A percentile compares a stretch with the other conserved stretches of the same genome.
These are phyloP conservation scores for Oncorhynchus mykiss DNA, from an alignment of 2,113 vertebrate genomes.

Conservation along the genomic window DNA sequence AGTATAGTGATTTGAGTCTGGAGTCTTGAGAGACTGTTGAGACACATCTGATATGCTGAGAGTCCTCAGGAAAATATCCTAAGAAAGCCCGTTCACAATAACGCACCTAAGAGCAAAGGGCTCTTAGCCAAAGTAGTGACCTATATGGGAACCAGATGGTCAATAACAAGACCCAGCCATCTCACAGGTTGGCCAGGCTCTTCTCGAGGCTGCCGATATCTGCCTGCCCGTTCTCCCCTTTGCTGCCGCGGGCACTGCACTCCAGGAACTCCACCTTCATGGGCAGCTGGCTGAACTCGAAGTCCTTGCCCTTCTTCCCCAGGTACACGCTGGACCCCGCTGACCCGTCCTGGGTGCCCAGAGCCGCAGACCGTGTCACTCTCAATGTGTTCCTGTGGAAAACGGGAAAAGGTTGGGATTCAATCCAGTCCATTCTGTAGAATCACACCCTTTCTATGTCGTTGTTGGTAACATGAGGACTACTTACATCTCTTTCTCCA, in stretches of 20 bases:
- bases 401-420: too few relatives aligned
- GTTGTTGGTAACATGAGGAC: too few relatives aligned
- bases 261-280: slow-evolving; percentile 92
- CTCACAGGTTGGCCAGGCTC: slow-evolving; percentile 84
- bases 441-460: too few relatives aligned
- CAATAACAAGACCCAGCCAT: not conserved
- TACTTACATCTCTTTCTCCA: slow-evolving; percentile 97
- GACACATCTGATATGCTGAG: not conserved
- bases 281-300: slow-evolving; percentile 91
- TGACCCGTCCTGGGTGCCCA: slow-evolving; percentile 86
- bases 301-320: slow-evolving; percentile 94
- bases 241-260: slow-evolving; percentile 85
- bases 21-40: not conserved
- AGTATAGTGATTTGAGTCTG: not conserved
- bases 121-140: too few relatives aligned
- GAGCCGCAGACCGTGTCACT: slow-evolving; percentile 88
- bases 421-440: too few relatives aligned
- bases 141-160: not conserved
- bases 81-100: not conserved
- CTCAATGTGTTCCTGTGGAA: slow-evolving; percentile 86
- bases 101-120: too few relatives aligned
- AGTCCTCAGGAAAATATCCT: not conserved
- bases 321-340: slow-evolving; percentile 73
- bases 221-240: slow-evolving; percentile 76
- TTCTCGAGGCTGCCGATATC: slow-evolving; percentile 82